Base-by-base conservation (phyloP, 2,113 vertebrate genomes). In the Thunnus maccoyii region DNA sequence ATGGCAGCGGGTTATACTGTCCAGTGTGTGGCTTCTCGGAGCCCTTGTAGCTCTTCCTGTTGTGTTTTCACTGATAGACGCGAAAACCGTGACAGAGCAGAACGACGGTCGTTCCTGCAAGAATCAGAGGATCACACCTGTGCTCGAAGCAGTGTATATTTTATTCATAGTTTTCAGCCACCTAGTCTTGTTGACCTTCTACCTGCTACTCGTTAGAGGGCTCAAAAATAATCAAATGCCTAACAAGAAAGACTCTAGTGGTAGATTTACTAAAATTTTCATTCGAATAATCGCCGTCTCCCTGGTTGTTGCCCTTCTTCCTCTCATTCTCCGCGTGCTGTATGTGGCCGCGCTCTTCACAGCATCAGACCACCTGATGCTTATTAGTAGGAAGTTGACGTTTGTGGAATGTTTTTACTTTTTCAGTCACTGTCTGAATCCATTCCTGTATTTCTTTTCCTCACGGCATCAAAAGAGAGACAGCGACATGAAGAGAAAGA, bases 401-500 rank as follows among this genome's bases (percentile, higher is more conserved):
- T 66, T 60, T 52, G 52, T 77, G 14, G 46, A 74, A 25, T 80
- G 63, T 66, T 74, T 74, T 56, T 70, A 77, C 51, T 83, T 77
- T 77, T 74, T 73, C 22, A 70, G 30, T n/a, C 64, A 61, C 67
- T 61, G 52, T 27, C 57, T 85, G 47, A 88, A 85, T 58, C 67
- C 86, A 12, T 56, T 79, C 63, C 72, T 82, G 30, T 82, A 82
- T 67, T 88, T 74, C 48, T 84, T 78, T 44, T 18, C 62, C 8
- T 82, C 44, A 17, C 22, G 16, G 3, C 6, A 52, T 58, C 3
- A 48, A 20, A 61, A 0, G 0, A 8, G 3, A 11, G 44, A 55
- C 56, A 52, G 14, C 66, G 20, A 11, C 2, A 41, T 6, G 7
- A 41, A 64, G 10, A 8, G 57, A 20, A 9, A 0, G 4, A 16